A percentile compares a stretch with the other conserved stretches of the same genome.
Evolutionary conservation across 2,113 vertebrate genomes (phyloP).

Genomic region (Falco punctatus): DNA sequence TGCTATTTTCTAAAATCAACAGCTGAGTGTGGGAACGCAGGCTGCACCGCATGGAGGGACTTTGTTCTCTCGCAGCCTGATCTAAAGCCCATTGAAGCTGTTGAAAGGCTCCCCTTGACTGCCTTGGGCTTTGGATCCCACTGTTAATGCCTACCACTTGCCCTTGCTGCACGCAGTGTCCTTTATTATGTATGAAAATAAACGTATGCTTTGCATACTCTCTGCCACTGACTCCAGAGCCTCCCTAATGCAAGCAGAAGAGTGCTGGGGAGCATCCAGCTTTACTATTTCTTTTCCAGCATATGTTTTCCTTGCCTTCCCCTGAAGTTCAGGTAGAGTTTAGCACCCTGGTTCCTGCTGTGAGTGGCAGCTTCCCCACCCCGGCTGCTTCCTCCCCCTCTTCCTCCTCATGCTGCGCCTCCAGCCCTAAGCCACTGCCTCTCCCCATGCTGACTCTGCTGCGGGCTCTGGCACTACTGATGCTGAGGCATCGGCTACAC

Average conservation of each 20-base stretch:
- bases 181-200: background rate
- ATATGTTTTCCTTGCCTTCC: background rate
- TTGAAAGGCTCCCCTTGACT: background rate
- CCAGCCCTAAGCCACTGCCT: background rate
- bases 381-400: background rate
- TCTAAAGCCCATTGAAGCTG: background rate
- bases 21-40: background rate
- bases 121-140: background rate
- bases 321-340: background rate
- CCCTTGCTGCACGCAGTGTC: background rate
- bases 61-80: background rate
- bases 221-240: background rate
- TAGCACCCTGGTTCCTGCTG: background rate
- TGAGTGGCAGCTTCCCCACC: background rate
- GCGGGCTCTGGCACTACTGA: background rate
- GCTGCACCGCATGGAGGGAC: background rate
- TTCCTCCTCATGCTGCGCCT: background rate
- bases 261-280: background rate
- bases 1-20: background rate
- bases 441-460: background rate
- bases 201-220: background rate
- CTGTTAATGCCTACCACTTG: background rate
- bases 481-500: background rate
- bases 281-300: background rate
- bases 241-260: background rate